Evolutionary conservation across 2,113 vertebrate species (phyloP).

Genomic region (Myotis davidii): DNA sequence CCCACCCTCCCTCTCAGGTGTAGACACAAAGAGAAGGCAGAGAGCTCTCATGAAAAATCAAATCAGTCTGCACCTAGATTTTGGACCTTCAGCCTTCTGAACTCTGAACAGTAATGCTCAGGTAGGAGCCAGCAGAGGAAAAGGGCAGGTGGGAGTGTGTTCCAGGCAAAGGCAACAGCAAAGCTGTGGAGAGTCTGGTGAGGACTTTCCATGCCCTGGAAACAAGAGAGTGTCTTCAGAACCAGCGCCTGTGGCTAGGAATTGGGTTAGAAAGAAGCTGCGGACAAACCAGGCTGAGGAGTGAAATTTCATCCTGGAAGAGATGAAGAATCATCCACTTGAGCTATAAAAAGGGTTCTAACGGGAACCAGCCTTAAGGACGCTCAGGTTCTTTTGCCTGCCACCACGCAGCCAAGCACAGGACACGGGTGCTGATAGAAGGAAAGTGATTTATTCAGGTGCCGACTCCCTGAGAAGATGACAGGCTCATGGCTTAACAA

Average conservation of each 20-base stretch:
- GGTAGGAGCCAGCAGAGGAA: background rate
- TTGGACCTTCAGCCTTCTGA: background rate
- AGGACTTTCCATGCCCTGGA: background rate
- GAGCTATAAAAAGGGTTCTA: background rate
- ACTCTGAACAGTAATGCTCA: background rate
- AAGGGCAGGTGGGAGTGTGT: background rate
- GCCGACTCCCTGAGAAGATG: no score
- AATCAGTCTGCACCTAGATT: background rate
- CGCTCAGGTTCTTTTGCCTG: no score
- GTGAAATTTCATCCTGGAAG: background rate
- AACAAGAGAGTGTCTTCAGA: background rate
- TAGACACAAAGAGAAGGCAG: background rate
- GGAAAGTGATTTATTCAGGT: no score
- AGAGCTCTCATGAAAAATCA: background rate
- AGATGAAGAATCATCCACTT: background rate
- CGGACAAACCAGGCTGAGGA: background rate
- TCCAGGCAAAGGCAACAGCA: background rate
- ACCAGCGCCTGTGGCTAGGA: background rate
- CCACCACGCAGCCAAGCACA: no score
- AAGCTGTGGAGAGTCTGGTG: background rate
- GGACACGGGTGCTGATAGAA: no score
- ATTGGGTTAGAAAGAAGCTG: background rate
- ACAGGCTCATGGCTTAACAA: no score
- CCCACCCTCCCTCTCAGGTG: background rate
- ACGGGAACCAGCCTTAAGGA: background rate